Base-by-base conservation (phyloP, 2,888 invertebrate species). In the Harpalus rufipes region DNA sequence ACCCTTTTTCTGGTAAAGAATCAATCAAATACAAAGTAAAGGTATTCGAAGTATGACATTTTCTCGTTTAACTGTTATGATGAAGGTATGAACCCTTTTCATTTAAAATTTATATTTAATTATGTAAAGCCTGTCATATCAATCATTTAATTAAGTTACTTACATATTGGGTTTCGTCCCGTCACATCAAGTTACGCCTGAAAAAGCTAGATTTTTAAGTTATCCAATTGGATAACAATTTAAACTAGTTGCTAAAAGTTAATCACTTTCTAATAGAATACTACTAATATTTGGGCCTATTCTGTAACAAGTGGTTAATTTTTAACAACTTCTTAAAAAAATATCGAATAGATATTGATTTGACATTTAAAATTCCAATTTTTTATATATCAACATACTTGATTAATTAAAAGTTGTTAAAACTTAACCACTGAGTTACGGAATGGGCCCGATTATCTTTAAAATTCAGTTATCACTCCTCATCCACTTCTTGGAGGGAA, bases 71-170 rank as follows among this genome's bases (percentile, higher is more conserved):
- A 44, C 21, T 74, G 72, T 16, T 74, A 44, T 74, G 41, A 74
- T 44, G 72, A 41, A 74, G 44, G 44, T 68, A 74, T 41, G 68
- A 68, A 68, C 68, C 68, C 68, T 68, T 68, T 68, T 68, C 39
- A 68, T n/a, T 74, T 44, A 12, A n/a, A 68, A 68, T 41, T 41
- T 6, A 16, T 16, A 74, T 51, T 74, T 44, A 74, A 74, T 74
- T 44, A 74, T 74, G 18, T 18, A 74, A 44, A 10, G 10, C 18
- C 16, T 41, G 41, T 44, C 72, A 74, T 41, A 74, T 74, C 72
- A 72, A 72, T 72, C 72, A 72, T 44, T 72, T 72, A 72, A 72
- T 72, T 72, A 72, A 72, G 41, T 72, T 18, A 72, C 39, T 72
- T 72, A 65, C n/a, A 32, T n/a, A 65, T 65, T 32, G 32, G n/a